phyloP scores from a whole-genome alignment of 2,113 vertebrate species.

The Sphaerodactylus townsendi region DNA sequence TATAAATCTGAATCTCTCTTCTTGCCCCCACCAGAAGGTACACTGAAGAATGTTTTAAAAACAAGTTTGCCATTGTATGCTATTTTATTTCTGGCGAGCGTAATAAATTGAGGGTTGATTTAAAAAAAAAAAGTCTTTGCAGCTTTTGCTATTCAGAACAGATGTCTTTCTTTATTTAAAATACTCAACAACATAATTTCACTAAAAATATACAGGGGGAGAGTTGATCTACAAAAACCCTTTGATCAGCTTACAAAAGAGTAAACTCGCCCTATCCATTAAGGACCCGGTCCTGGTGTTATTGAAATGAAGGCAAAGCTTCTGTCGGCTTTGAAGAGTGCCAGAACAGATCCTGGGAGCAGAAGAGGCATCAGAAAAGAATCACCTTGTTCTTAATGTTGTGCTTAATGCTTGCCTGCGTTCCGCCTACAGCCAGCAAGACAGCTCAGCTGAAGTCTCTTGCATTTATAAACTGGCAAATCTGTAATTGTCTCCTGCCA shows the following conservation, averaged over 20 bases:
- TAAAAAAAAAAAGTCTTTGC: slow-evolving; percentile 38
- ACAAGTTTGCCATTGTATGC: slow-evolving; percentile 15
- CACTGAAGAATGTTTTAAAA: not conserved
- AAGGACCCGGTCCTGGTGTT: not conserved
- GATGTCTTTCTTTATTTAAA: slow-evolving; percentile 67
- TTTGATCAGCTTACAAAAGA: slow-evolving; percentile 34
- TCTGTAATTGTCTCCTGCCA: no score
- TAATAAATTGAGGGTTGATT: slow-evolving; percentile 32
- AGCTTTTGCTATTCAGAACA: slow-evolving; percentile 58
- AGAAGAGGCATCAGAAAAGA: slow-evolving; percentile 31
- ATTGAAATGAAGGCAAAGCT: not conserved
- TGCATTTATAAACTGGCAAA: no score
- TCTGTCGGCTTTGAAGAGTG: not conserved
- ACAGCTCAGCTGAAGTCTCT: no score
- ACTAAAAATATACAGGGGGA: slow-evolving; percentile 54
- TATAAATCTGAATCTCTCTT: not conserved
- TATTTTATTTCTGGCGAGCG: slow-evolving; percentile 44
- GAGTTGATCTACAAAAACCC: slow-evolving; percentile 16
- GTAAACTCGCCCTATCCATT: not conserved
- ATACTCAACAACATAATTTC: slow-evolving; percentile 55
- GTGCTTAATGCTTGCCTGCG: no score
- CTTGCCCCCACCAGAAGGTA: not conserved
- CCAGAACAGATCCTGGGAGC: not conserved
- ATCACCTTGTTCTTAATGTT: not conserved
- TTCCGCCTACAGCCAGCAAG: not conserved